Conservation (phyloP, 2,113 vertebrate species). For the Charadrius vociferus region DNA sequence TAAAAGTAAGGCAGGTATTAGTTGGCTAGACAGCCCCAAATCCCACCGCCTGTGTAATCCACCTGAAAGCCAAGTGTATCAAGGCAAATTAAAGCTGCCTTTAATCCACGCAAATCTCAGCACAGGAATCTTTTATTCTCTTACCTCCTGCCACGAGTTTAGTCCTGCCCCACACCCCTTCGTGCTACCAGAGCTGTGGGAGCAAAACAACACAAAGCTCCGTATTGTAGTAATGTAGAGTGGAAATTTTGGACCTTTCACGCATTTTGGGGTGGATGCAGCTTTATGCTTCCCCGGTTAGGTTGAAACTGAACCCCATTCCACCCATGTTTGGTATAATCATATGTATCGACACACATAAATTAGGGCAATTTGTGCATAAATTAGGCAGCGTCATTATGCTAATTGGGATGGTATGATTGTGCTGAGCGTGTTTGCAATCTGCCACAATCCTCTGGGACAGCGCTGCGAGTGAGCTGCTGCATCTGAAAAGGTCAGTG, state of each 20-base stretch:
- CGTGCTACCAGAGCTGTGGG: neutral
- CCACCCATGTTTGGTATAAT: neutral
- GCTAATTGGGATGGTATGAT: slow-evolving; percentile 23
- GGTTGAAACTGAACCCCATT: neutral
- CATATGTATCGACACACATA: neutral
- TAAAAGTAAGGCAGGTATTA: slow-evolving; percentile 18
- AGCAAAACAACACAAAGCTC: neutral
- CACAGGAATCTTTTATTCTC: slow-evolving; percentile 5
- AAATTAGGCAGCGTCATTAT: slow-evolving; percentile 34
- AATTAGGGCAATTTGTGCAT: slow-evolving; percentile 44
- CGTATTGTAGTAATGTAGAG: fast-evolving
- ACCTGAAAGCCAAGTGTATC: slow-evolving; percentile 28
- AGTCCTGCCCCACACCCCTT: neutral
- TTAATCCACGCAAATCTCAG: slow-evolving; percentile 59
- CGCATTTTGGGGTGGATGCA: neutral
- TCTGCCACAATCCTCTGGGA: slow-evolving; percentile 9
- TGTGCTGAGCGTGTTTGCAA: slow-evolving; percentile 8
- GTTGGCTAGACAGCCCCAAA: slow-evolving; percentile 48
- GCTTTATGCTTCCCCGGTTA: neutral
- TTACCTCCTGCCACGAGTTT: neutral
- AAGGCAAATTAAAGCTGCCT: slow-evolving; percentile 41
- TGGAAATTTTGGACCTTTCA: neutral
- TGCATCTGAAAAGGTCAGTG: neutral
- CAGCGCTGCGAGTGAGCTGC: neutral
- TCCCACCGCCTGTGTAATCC: neutral